A percentile compares a stretch with the other conserved stretches of the same genome.
Evolutionary conservation across 2,888 invertebrate genomes (phyloP).

Genomic region (Taphrorychus bicolor): DNA sequence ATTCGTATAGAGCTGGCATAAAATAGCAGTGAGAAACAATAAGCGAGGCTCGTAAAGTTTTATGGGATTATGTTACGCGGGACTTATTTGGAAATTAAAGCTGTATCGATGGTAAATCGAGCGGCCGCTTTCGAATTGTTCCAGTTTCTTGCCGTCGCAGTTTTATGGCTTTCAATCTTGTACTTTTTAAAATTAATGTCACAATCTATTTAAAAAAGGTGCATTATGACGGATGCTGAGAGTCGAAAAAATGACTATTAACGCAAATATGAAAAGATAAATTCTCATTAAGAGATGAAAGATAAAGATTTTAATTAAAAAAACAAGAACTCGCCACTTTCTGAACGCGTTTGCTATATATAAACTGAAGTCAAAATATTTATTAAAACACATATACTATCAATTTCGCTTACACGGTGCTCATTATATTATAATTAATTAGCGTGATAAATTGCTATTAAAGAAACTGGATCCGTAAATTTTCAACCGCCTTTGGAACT

Average conservation of each 20-base stretch:
- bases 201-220: background rate
- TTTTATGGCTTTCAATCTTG: background rate
- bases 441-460: background rate
- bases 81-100: conserved; percentile 44
- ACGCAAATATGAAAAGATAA: background rate
- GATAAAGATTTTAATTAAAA: background rate
- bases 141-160: conserved; percentile 7
- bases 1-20: conserved; percentile 51
- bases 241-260: background rate
- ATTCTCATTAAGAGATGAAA: background rate
- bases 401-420: background rate
- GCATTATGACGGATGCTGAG: background rate
- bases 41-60: conserved; percentile 54
- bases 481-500: background rate
- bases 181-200: background rate
- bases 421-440: background rate
- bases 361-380: conserved; percentile 2
- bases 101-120: conserved; percentile 29
- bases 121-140: conserved; percentile 30
- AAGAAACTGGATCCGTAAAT: background rate
- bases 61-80: conserved; percentile 48
- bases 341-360: background rate
- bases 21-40: conserved; percentile 56
- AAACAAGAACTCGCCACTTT: too few species aligned
- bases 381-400: background rate